Evolutionary conservation across 2,113 vertebrate species (phyloP).

Genomic region (Saguinus imperator): DNA sequence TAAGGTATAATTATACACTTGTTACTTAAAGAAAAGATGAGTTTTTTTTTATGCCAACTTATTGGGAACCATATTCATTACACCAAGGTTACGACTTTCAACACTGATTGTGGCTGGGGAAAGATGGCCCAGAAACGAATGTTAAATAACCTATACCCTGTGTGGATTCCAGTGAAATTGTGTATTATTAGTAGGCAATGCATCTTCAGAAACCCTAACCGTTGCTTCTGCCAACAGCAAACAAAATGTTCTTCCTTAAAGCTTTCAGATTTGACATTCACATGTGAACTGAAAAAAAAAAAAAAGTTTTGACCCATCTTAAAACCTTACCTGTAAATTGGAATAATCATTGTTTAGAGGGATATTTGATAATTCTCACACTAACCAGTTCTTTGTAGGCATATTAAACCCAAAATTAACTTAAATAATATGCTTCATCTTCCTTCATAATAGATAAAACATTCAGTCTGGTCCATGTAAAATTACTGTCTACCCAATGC

Average conservation of each 20-base stretch:
- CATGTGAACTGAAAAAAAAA: background rate
- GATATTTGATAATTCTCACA: constrained; percentile 15
- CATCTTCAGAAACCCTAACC: background rate
- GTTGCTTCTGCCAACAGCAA: background rate
- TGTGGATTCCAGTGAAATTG: background rate
- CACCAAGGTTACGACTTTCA: background rate
- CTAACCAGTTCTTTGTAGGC: background rate
- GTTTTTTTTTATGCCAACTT: background rate
- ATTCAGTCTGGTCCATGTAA: background rate
- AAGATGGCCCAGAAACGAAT: background rate
- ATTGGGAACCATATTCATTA: background rate
- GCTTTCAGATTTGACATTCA: background rate
- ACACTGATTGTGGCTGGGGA: background rate
- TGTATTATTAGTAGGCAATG: background rate
- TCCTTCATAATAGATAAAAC: background rate
- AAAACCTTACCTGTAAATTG: background rate
- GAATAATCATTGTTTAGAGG: background rate
- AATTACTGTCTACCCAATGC: background rate
- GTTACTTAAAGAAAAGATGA: constrained; percentile 41
- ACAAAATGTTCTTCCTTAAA: constrained; percentile 2
- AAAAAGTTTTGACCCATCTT: background rate
- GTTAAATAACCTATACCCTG: background rate
- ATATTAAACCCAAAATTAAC: constrained; percentile 27
- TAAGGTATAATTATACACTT: background rate
- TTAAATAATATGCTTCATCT: background rate